Evolutionary conservation across 2,797 vertebrate genomes (phyloP), one percentile per base, ranked within the genome.

Genomic region (Tauraco hartlaubi): DNA sequence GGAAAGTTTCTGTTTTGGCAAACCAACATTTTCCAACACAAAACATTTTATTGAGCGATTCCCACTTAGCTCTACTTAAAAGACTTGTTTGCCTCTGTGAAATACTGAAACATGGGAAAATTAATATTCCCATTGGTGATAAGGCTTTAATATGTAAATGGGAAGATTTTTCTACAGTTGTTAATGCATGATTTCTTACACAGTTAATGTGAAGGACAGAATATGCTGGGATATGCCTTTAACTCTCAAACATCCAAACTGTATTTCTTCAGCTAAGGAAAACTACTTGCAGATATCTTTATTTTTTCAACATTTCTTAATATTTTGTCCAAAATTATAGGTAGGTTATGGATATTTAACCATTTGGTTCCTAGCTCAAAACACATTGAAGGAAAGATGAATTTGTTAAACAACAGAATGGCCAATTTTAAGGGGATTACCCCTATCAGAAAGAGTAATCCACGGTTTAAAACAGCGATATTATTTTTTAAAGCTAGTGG

Each of bases 371-470:
- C 94, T 83, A 83, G 74, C 43, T 88, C 51, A 88, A 93, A 95
- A 89, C 46, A 75, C 31, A 66, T 44, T 81, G 77, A 93, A 94
- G 75, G 59, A 90, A 93, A 96, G 72, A 84, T 69, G 71, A 85
- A 90, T 91, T 94, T 0, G 0, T 81, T 96, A 91, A 96, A 94
- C 76, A 71, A 83, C 59, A 87, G 72, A 93, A 96, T 84, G 72
- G 84, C 35, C 95, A 96, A 97, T 97, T 97, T 97, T 96, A 93
- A 97, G 92, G 79, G 96, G 95, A 97, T 97, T 97, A 97, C 77
- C 31, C 82, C 76, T 83, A 96, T 97, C 95, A 85, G 72, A 97
- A 97, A 83, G 44, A 85, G 74, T 96, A 95, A 97, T 97, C 95
- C 97, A 31, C 81, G 80, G 76, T 96, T 98, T 97, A 97, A 78